phyloP scores from a whole-genome alignment of 1,140 invertebrate species.

The Hormaphis cornu region DNA sequence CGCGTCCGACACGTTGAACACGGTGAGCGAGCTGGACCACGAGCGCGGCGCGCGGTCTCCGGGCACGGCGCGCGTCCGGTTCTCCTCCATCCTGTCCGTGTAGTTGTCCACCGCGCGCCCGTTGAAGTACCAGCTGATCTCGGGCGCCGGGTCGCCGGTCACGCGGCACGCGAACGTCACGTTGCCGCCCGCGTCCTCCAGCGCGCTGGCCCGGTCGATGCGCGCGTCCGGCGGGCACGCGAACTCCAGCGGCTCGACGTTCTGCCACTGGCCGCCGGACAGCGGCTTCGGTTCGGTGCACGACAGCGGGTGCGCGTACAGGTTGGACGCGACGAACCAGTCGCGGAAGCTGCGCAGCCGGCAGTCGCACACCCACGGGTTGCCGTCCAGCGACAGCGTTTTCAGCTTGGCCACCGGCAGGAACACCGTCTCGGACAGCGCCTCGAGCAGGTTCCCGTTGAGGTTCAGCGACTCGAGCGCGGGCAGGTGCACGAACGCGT shows the following conservation, averaged over 20 bases:
- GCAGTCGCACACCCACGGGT: constrained; percentile 83
- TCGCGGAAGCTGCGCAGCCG: constrained; percentile 65
- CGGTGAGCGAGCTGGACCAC: constrained; percentile 55
- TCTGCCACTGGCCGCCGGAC: constrained; percentile 54
- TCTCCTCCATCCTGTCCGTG: constrained; percentile 42
- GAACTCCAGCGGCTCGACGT: constrained; percentile 56
- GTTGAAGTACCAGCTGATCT: constrained; percentile 72
- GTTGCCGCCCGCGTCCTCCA: constrained; percentile 62
- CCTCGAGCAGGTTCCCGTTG: constrained; percentile 57
- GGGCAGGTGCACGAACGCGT: constrained; percentile 58
- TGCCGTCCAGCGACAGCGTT: constrained; percentile 68
- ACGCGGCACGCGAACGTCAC: constrained; percentile 70
- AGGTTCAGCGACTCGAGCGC: constrained; percentile 61
- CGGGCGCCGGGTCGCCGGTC: constrained; percentile 70
- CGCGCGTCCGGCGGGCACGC: constrained; percentile 61
- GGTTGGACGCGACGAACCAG: constrained; percentile 63
- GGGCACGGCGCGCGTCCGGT: constrained; percentile 43
- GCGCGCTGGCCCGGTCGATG: constrained; percentile 52
- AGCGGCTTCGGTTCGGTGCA: constrained; percentile 54
- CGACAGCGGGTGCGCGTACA: constrained; percentile 55
- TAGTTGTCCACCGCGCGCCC: constrained; percentile 43
- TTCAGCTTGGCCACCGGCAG: constrained; percentile 59
- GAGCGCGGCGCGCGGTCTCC: constrained; percentile 37
- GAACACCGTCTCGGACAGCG: constrained; percentile 55
- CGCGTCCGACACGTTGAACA: constrained; percentile 60